Evolutionary conservation across 2,113 vertebrate genomes (phyloP).

Genomic region (Rhombomys opimus): DNA sequence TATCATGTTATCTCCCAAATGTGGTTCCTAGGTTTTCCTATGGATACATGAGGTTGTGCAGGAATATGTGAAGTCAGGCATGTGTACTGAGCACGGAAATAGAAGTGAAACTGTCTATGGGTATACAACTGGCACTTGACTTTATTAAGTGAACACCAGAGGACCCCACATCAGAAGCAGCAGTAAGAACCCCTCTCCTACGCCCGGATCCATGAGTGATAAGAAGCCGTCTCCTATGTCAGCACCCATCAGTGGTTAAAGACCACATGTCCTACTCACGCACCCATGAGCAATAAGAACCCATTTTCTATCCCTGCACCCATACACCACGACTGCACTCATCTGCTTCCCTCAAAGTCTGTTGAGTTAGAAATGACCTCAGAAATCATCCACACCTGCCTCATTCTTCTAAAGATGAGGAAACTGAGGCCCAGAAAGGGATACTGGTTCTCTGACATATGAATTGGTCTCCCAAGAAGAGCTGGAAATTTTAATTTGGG

Average conservation of each 20-base stretch:
- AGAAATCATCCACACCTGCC: background rate
- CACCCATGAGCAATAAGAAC: fast-evolving
- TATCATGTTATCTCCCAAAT: background rate
- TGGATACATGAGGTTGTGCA: background rate
- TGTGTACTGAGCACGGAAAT: background rate
- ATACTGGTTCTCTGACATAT: background rate
- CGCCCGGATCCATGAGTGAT: fast-evolving
- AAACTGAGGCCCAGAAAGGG: background rate
- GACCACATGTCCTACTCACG: background rate
- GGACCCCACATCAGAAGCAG: background rate
- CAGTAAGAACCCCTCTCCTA: background rate
- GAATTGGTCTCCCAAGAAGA: background rate
- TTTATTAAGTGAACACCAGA: background rate
- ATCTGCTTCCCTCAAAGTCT: background rate
- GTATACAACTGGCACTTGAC: background rate
- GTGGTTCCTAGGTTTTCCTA: background rate
- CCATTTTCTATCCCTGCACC: background rate
- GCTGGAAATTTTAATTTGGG: background rate
- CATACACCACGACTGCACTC: fast-evolving
- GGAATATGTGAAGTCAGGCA: background rate
- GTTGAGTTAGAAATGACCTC: background rate
- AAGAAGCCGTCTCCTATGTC: background rate
- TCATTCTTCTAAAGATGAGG: background rate
- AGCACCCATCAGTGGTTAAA: background rate
- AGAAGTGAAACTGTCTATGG: background rate